Conservation (phyloP, 2,113 vertebrate genomes). For the Eulemur rufifrons region DNA sequence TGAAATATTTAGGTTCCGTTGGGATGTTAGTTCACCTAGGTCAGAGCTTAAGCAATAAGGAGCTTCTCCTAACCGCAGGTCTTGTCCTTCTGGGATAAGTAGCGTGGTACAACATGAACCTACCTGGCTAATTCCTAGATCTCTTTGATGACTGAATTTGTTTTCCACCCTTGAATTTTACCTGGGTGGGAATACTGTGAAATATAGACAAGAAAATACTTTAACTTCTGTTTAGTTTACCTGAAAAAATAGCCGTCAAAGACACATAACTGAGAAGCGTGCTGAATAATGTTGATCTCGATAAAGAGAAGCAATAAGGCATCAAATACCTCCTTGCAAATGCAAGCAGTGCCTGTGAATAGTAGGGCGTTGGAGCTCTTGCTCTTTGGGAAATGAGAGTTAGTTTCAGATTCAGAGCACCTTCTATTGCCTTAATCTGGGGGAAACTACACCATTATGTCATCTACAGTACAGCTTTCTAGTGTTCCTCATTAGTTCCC, state of each 20-base stretch:
- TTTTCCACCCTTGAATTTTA: background rate
- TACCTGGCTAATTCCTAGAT: background rate
- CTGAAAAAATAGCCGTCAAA: background rate
- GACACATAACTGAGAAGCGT: background rate
- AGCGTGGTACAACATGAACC: background rate
- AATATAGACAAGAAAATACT: background rate
- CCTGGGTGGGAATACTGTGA: background rate
- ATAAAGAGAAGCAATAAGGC: background rate
- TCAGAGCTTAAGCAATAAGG: background rate
- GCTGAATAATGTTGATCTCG: background rate
- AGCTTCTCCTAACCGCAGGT: background rate
- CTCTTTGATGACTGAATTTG: background rate
- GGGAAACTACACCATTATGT: background rate
- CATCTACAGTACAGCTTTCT: background rate
- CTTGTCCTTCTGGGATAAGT: background rate
- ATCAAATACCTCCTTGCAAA: background rate
- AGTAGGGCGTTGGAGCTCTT: accelerated
- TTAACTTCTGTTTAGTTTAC: background rate
- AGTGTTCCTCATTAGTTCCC: background rate
- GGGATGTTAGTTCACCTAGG: background rate
- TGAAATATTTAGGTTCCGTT: background rate
- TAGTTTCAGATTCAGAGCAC: background rate
- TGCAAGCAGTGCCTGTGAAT: background rate
- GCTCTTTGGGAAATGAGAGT: background rate
- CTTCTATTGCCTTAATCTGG: background rate